Base-by-base conservation (phyloP, 2,797 vertebrate species). In the Gymnocypris eckloni region DNA sequence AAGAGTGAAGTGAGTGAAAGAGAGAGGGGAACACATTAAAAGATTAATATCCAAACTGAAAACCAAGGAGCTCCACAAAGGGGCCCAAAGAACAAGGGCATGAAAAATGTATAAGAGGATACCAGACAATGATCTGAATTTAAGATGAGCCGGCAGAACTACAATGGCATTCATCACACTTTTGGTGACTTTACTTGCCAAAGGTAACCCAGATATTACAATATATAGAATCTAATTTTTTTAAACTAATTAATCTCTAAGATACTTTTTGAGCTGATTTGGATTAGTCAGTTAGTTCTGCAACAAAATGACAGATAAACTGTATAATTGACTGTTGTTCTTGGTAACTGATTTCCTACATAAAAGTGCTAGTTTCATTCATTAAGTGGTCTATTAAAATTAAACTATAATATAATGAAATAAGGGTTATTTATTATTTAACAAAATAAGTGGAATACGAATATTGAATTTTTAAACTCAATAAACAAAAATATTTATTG, bases 31-130 rank as follows among this genome's bases (percentile, higher is more conserved):
- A 64, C 61, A 84, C 75, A 84, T 70, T 84, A 69, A 78, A 84
- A 84, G 64, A 56, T 84, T 84, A 54, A 84, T 77, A 78, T 75
- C 73, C 48, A 18, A 77, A 48, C 82, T 84, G 59, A 66, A 83
- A 84, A 84, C 83, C 83, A 84, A 69, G 41, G 37, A 70, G 48
- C n/a, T 22, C 37, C 48, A 84, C 75, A 84, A 84, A 78, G 5
- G 37, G 64, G 73, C 37, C 64, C 50, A 78, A 84, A 84, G 83
- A 84, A 84, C 73, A 78, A 64, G 37, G 11, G 75, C 48, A 67
- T 84, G 83, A 84, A 84, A 84, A 69, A 84, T 84, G 64, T 56
- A 79, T 78, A 45, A 78, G 75, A 78, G 37, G 75, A 79, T 70
- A 70, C 73, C 1, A 56, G 64, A 10, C 72, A 69, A n/a, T 54